Evolutionary conservation across 2,888 invertebrate species (phyloP), one percentile per base, ranked within the genome.

Genomic region (Netelia fuscicornis): DNA sequence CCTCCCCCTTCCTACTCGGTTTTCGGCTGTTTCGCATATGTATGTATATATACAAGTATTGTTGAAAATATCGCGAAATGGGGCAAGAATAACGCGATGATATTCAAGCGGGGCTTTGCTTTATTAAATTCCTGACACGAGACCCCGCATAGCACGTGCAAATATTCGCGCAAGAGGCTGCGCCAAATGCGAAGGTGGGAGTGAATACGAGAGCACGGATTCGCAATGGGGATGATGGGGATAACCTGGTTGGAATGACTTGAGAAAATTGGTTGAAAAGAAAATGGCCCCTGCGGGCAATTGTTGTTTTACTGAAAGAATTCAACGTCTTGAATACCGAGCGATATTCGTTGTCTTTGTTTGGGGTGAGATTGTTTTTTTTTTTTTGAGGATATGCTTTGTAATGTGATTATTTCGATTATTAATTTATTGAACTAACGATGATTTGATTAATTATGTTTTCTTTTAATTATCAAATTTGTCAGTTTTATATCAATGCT

Each of bases 91-190:
- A 85, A 80, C 79, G 77, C 72, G 60, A 48, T 52, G 75, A 13
- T 54, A 68, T 85, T 37, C 5, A 54, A 75, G 60, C 72, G 78
- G 84, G 75, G 87, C 85, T 88, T 89, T 90, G 90, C 92, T 93
- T 93, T 93, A 93, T 93, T 93, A 93, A 93, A 93, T 93, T 93
- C 93, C 93, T 92, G 90, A 91, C 92, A 90, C 92, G 90, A 90
- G 87, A 86, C 87, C 86, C 86, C 81, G 68, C 58, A 83, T 89
- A 86, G 91, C 93, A 92, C 93, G 93, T 93, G 93, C 93, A 92
- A 92, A 92, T 92, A 92, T 92, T 92, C 90, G 78, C 79, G 64
- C 74, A 79, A 81, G 82, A 82, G 80, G 72, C 60, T 70, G 37
- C 30, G 58, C n/a, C 54, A 68, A 70, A 75, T 60, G 74, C 10